Conservation (phyloP, 2,113 vertebrate genomes). For the Peromyscus californicus region DNA sequence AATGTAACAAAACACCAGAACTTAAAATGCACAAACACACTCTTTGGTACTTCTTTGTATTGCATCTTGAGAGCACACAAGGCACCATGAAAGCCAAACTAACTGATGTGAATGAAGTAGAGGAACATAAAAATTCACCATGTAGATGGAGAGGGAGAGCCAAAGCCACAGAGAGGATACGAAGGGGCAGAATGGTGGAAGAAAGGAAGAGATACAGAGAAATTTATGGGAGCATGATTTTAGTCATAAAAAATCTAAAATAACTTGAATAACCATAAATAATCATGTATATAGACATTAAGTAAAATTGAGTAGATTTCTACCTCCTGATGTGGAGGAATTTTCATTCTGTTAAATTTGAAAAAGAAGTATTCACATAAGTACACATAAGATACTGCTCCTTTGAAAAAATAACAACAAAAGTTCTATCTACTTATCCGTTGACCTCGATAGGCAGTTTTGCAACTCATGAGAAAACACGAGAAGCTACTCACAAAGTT, state of each 20-base stretch:
- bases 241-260: constrained; percentile 23
- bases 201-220: background rate
- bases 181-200: background rate
- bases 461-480: background rate
- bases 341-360: background rate
- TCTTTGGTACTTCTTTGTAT: background rate
- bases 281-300: background rate
- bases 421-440: background rate
- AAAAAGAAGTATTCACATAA: constrained; percentile 21
- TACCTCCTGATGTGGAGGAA: background rate
- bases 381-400: background rate
- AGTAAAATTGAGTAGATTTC: constrained; percentile 33
- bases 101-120: background rate
- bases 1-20: background rate
- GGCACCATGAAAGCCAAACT: background rate
- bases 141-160: background rate
- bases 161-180: background rate
- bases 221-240: background rate
- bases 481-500: background rate
- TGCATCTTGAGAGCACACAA: background rate
- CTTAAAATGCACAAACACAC: background rate
- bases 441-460: background rate
- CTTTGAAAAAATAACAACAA: constrained; percentile 1
- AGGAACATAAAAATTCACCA: background rate
- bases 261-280: constrained; percentile 20